phyloP scores from a whole-genome alignment of 2,113 vertebrate species.

The Pteruthius melanotis region DNA sequence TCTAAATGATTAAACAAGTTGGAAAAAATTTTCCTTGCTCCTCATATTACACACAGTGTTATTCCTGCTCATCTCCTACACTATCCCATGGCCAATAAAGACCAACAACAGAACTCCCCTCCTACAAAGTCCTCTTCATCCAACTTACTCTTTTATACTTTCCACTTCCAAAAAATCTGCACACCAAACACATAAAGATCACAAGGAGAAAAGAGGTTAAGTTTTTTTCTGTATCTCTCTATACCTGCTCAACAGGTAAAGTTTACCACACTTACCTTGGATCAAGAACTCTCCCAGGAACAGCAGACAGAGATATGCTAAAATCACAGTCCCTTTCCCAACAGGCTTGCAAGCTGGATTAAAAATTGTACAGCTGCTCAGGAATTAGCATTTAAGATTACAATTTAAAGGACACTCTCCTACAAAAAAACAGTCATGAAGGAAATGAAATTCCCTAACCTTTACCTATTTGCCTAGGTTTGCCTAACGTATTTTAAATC shows the following conservation, averaged over 20 bases:
- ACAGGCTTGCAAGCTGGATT: background rate
- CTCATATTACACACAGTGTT: background rate
- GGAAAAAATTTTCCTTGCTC: background rate
- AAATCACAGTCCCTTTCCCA: background rate
- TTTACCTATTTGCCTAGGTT: too few relatives aligned
- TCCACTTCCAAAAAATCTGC: background rate
- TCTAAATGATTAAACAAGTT: background rate
- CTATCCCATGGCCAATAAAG: background rate
- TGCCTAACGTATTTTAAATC: background rate
- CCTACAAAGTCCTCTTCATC: background rate
- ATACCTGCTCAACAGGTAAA: background rate
- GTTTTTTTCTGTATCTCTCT: background rate
- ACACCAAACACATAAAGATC: background rate
- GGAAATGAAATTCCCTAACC: background rate
- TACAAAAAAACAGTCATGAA: background rate
- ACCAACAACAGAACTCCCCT: background rate
- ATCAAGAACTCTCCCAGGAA: background rate
- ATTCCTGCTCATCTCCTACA: background rate
- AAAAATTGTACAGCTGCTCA: background rate
- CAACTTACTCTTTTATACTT: background rate
- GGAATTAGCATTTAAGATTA: background rate
- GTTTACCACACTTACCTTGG: background rate
- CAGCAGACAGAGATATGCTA: background rate
- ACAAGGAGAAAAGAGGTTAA: background rate
- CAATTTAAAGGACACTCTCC: background rate